A percentile compares a stretch with the other conserved stretches of the same genome.
Conservation (phyloP, 2,888 invertebrate genomes). For the Ernsta delagoae region DNA sequence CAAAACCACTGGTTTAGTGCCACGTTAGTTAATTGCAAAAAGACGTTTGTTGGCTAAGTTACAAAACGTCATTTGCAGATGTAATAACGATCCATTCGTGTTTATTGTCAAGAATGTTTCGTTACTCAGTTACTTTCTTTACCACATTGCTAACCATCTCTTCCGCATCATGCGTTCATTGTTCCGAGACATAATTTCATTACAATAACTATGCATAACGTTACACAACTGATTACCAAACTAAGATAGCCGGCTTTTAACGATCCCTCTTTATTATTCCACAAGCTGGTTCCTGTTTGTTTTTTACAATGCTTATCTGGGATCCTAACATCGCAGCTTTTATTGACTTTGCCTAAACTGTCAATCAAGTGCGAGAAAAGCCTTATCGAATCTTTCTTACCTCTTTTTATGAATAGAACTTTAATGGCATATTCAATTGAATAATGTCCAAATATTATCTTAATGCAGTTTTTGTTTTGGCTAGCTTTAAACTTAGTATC, state of each 20-base stretch:
- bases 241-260: slow-evolving; percentile 31
- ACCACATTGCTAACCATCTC: slow-evolving; percentile 10
- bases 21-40: neutral
- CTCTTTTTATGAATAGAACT: slow-evolving; percentile 28
- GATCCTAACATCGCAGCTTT: slow-evolving; percentile 29
- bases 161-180: slow-evolving; percentile 29
- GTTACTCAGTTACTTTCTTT: slow-evolving; percentile 26
- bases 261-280: slow-evolving; percentile 29
- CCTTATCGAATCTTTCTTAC: slow-evolving; percentile 27
- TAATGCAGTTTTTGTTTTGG: slow-evolving; percentile 29
- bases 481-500: slow-evolving; percentile 17
- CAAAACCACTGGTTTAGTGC: too few species aligned
- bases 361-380: slow-evolving; percentile 27
- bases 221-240: slow-evolving; percentile 27
- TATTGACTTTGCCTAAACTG: slow-evolving; percentile 20
- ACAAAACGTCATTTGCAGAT: neutral
- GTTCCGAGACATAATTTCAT: slow-evolving; percentile 22
- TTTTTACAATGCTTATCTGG: slow-evolving; percentile 38
- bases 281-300: slow-evolving; percentile 34
- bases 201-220: slow-evolving; percentile 27
- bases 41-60: neutral
- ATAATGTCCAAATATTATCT: slow-evolving; percentile 29
- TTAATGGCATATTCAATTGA: slow-evolving; percentile 27
- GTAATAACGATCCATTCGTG: slow-evolving; percentile 15
- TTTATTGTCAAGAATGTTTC: slow-evolving; percentile 24